Conservation (phyloP, 2,797 vertebrate genomes). For the Lagodon rhomboides region DNA sequence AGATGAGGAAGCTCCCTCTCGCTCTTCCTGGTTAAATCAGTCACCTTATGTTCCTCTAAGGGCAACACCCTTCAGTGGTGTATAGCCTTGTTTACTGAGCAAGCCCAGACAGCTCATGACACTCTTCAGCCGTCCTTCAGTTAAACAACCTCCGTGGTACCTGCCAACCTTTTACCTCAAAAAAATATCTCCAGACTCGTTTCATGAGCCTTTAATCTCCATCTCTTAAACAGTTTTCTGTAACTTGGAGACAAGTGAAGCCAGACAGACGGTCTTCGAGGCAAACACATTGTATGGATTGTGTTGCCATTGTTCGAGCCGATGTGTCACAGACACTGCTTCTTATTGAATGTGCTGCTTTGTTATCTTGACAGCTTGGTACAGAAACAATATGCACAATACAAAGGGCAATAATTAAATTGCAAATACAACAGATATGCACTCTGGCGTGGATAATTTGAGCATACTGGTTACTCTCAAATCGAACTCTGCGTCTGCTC, state of each 20-base stretch:
- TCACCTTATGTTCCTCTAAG: neutral
- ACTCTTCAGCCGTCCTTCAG: neutral
- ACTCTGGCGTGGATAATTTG: too few species aligned
- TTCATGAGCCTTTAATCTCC: slow-evolving; percentile 3
- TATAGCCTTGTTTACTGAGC: neutral
- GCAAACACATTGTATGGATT: neutral
- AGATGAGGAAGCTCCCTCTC: too few species aligned
- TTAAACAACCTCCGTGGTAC: neutral
- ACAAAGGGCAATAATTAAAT: neutral
- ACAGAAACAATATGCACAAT: neutral
- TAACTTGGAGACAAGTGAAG: neutral
- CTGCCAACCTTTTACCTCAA: slow-evolving; percentile 15
- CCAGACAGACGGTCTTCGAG: neutral
- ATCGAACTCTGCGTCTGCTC: neutral
- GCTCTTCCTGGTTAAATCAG: neutral
- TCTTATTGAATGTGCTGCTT: neutral
- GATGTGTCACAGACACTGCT: neutral
- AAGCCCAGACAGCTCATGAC: too few species aligned
- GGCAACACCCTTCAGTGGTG: neutral
- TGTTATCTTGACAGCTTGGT: neutral
- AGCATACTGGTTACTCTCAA: neutral
- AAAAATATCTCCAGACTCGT: slow-evolving; percentile 5
- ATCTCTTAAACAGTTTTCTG: neutral
- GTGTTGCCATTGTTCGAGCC: neutral
- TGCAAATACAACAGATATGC: neutral